Conservation (phyloP, 1,140 invertebrate genomes). For the Cyclargus thomasi region DNA sequence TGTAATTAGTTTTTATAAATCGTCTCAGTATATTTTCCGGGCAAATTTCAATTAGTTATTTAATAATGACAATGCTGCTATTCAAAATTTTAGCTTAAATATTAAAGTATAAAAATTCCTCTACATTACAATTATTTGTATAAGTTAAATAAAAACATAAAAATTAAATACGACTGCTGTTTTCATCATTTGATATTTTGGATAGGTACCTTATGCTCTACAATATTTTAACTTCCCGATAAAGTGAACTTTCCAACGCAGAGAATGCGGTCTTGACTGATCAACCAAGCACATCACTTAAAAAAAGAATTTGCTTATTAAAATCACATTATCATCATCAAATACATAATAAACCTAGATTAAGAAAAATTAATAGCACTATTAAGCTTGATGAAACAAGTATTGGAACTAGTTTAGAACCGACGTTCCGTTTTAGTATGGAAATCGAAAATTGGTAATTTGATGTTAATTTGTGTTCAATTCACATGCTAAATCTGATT, state of each 20-base stretch:
- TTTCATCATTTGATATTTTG: neutral
- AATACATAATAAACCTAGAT: neutral
- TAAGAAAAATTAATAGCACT: constrained; percentile 1
- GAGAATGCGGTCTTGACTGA: neutral
- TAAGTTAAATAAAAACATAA: no score
- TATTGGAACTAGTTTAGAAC: neutral
- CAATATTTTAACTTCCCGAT: neutral
- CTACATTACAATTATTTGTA: no score
- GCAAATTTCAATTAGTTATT: no score
- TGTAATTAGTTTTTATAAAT: neutral
- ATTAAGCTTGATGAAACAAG: neutral
- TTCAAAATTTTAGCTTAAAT: no score
- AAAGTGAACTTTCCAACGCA: neutral
- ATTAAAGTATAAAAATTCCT: no score
- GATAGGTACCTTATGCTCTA: neutral
- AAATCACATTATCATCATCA: neutral
- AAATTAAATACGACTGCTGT: no score
- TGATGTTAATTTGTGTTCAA: constrained; percentile 1
- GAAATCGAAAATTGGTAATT: constrained; percentile 8
- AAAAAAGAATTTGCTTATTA: neutral
- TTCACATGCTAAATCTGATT: constrained; percentile 1
- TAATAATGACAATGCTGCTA: no score
- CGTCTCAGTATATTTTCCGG: no score
- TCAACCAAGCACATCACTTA: neutral
- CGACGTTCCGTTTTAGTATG: neutral